These are phyloP conservation scores for Atherinomorus stipes DNA, from an alignment of 2,113 vertebrate species.

Conservation along the genomic window DNA sequence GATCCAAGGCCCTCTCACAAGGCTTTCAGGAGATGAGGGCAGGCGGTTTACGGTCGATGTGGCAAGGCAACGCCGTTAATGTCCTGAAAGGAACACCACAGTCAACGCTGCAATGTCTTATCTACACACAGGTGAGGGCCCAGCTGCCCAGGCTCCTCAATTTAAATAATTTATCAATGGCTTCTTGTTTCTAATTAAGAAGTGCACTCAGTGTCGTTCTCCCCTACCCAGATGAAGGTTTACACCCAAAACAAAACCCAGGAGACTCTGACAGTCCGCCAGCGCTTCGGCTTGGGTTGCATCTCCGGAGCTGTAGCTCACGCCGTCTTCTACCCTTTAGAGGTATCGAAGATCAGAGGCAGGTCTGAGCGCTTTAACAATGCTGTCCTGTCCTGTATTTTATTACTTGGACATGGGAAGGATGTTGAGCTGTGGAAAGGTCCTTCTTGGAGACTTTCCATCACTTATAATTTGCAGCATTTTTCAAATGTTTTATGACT, in stretches of 20 bases:
- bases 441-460: too few relatives aligned
- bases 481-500: too few relatives aligned
- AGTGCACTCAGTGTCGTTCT: conserved; percentile 12
- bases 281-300: conserved; percentile 81
- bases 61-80: conserved; percentile 82
- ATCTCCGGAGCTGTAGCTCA: conserved; percentile 80
- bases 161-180: neutral
- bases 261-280: conserved; percentile 73
- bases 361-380: conserved; percentile 57
- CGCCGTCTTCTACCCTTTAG: conserved; percentile 82
- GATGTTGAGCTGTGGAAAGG: neutral
- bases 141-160: accelerated
- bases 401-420: neutral
- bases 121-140: conserved; percentile 78
- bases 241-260: conserved; percentile 63
- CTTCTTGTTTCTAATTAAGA: neutral
- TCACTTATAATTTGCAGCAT: too few relatives aligned
- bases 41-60: conserved; percentile 79
- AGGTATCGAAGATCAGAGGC: conserved; percentile 73
- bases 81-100: conserved; percentile 83
- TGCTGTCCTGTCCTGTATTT: conserved; percentile 16
- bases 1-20: conserved; percentile 75
- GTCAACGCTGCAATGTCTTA: conserved; percentile 81
- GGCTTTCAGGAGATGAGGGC: conserved; percentile 70
- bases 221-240: conserved; percentile 72